Conservation (phyloP, 1,140 invertebrate species). For the Coboldia fuscipes region DNA sequence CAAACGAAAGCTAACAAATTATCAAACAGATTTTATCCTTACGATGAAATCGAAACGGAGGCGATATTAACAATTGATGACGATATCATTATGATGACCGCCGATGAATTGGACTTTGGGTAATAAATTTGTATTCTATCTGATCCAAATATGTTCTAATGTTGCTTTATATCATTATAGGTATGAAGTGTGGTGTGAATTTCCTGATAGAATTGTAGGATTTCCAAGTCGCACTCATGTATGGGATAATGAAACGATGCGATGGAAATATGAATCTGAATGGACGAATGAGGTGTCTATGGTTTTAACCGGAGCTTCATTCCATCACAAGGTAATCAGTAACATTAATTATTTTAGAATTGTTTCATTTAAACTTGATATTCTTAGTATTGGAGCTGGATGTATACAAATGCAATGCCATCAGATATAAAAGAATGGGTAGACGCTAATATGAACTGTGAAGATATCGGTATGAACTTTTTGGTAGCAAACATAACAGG, state of each 20-base stretch:
- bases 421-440: slow-evolving; percentile 63
- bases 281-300: slow-evolving; percentile 89
- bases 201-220: slow-evolving; percentile 78
- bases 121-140: too few relatives aligned
- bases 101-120: slow-evolving; percentile 83
- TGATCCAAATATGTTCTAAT: too few relatives aligned
- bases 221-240: slow-evolving; percentile 78
- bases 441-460: slow-evolving; percentile 83
- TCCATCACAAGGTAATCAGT: slow-evolving; percentile 64
- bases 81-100: slow-evolving; percentile 83
- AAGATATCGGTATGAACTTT: slow-evolving; percentile 92
- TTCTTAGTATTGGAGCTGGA: slow-evolving; percentile 58
- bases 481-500: slow-evolving; percentile 74
- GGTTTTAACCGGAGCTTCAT: slow-evolving; percentile 83
- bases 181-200: slow-evolving; percentile 76
- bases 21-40: slow-evolving; percentile 85
- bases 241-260: slow-evolving; percentile 64
- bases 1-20: slow-evolving; percentile 79
- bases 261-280: slow-evolving; percentile 84
- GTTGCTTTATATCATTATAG: slow-evolving; percentile 17
- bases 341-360: too few relatives aligned
- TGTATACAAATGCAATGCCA: slow-evolving; percentile 68
- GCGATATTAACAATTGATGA: slow-evolving; percentile 81
- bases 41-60: slow-evolving; percentile 83
- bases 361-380: too few relatives aligned